Percentiles rank a stretch among this genome's conserved stretches.
Evolutionary conservation across 1,140 invertebrate genomes (phyloP).

Genomic region (Diuraphis noxia): DNA sequence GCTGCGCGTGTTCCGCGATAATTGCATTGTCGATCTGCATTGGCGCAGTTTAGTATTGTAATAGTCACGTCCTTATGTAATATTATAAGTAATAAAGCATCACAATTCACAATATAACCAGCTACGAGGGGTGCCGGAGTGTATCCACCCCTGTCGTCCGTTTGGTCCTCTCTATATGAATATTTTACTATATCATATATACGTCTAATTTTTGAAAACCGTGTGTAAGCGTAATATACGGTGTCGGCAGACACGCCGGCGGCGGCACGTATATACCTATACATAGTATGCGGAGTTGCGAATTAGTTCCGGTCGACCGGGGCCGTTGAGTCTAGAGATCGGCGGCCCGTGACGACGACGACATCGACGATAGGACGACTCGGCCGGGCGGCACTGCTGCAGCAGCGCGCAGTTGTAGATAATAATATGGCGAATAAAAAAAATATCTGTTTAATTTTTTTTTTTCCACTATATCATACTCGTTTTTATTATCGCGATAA

Average conservation of each 20-base stretch:
- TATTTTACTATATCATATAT: background rate
- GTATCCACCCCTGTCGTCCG: background rate
- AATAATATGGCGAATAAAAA: background rate
- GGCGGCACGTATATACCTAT: background rate
- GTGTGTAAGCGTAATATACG: background rate
- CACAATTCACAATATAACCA: background rate
- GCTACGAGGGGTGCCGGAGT: background rate
- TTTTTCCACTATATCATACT: background rate
- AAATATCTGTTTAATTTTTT: background rate
- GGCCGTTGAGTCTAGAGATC: constrained; percentile 30
- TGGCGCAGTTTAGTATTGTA: background rate
- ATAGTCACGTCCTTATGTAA: background rate
- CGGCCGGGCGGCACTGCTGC: background rate
- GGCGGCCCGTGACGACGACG: constrained; percentile 38
- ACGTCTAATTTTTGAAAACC: background rate
- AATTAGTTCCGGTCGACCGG: constrained; percentile 51
- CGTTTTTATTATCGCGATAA: constrained; percentile 39
- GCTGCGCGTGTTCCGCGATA: background rate
- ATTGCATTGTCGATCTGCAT: constrained; percentile 17
- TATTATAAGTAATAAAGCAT: background rate
- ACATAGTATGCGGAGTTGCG: background rate
- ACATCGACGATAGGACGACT: background rate
- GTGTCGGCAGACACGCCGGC: background rate
- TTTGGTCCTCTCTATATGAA: background rate
- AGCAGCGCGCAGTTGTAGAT: background rate